Evolutionary conservation across 2,888 invertebrate species (phyloP).

Genomic region (Lomographa bimaculata): DNA sequence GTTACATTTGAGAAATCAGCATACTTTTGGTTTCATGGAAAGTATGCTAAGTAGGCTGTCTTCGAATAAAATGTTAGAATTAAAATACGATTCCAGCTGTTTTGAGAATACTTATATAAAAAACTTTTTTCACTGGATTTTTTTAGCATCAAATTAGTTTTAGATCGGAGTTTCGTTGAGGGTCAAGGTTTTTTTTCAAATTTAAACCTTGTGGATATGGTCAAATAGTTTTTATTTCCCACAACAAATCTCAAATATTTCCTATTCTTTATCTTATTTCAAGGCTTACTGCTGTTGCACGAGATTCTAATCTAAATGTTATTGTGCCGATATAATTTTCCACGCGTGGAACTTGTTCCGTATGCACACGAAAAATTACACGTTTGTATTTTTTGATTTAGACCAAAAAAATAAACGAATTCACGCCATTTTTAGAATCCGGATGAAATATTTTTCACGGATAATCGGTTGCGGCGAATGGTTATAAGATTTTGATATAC

Average conservation of each 20-base stretch:
- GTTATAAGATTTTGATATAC: slow-evolving; percentile 5
- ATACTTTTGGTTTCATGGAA: slow-evolving; percentile 40
- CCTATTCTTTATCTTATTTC: slow-evolving; percentile 17
- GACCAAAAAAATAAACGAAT: slow-evolving; percentile 22
- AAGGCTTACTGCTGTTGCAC: slow-evolving; percentile 22
- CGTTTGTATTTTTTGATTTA: no score
- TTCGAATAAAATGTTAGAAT: no score
- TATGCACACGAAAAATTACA: slow-evolving; percentile 40
- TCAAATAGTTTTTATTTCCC: slow-evolving; percentile 5
- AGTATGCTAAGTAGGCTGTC: slow-evolving; percentile 28
- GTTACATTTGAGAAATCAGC: slow-evolving; percentile 22
- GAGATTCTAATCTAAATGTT: slow-evolving; percentile 32
- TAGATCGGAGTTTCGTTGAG: no score
- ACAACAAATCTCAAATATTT: slow-evolving; percentile 14
- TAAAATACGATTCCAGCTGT: no score
- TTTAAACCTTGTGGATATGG: no score
- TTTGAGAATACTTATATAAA: no score
- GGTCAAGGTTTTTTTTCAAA: no score
- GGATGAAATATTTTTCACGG: slow-evolving; percentile 27
- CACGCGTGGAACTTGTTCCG: slow-evolving; percentile 37
- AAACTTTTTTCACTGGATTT: no score
- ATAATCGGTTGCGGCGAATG: slow-evolving; percentile 27
- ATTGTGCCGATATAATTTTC: slow-evolving; percentile 38
- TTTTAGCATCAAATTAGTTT: no score
- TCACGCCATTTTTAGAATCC: slow-evolving; percentile 28